phyloP scores from a whole-genome alignment of 2,888 invertebrate species.

The Mythimna lalbum region DNA sequence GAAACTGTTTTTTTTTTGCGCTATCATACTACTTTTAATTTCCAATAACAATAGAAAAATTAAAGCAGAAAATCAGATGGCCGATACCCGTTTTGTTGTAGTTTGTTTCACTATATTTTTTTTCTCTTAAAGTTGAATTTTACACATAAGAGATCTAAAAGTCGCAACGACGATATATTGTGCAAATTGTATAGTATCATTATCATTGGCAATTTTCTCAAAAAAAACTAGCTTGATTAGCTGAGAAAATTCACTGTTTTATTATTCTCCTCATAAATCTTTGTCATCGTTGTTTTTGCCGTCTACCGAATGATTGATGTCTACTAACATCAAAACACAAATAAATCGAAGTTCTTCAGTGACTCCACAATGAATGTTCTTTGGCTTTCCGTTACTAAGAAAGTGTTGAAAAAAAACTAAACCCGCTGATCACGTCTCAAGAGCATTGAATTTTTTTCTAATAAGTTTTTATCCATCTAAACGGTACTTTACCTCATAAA shows the following conservation, averaged over 20 bases:
- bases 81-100: too few species aligned
- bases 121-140: too few species aligned
- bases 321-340: constrained; percentile 10
- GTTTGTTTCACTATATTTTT: too few species aligned
- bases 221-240: not conserved
- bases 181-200: not conserved
- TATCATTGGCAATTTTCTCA: not conserved
- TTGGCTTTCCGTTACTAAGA: constrained; percentile 29
- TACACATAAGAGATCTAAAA: too few species aligned
- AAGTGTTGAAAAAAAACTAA: constrained; percentile 45
- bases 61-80: too few species aligned
- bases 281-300: constrained; percentile 5
- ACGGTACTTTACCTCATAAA: constrained; percentile 43
- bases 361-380: constrained; percentile 7
- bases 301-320: constrained; percentile 15
- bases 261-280: constrained; percentile 9
- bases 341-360: constrained; percentile 21
- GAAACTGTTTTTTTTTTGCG: too few species aligned
- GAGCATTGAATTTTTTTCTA: constrained; percentile 19
- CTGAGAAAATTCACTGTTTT: constrained; percentile 6
- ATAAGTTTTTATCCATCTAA: constrained; percentile 22
- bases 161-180: too few species aligned
- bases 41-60: too few species aligned
- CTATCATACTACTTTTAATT: too few species aligned
- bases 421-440: constrained; percentile 27